phyloP scores from a whole-genome alignment of 2,113 vertebrate species.

The Epinephelus lanceolatus region DNA sequence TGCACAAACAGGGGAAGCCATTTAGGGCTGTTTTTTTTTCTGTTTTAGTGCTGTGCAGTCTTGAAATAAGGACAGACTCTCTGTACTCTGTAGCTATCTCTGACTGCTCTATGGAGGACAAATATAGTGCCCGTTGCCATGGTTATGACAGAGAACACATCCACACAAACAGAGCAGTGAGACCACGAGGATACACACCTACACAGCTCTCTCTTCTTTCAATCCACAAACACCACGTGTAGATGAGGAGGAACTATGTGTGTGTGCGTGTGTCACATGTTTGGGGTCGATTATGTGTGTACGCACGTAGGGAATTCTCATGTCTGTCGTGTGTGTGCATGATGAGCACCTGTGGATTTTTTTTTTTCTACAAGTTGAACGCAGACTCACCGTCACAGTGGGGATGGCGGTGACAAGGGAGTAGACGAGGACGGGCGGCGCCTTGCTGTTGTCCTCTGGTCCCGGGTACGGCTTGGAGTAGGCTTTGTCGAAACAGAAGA shows the following conservation, averaged over 20 bases:
- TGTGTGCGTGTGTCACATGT: not conserved
- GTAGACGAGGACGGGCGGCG: slow-evolving; percentile 90
- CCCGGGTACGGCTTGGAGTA: slow-evolving; percentile 93
- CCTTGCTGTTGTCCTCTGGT: slow-evolving; percentile 90
- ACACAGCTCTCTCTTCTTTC: slow-evolving; percentile 62
- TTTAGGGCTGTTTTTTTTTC: slow-evolving; percentile 18
- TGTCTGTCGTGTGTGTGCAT: not conserved
- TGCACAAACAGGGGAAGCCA: slow-evolving; percentile 3
- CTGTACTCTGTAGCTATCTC: slow-evolving; percentile 52
- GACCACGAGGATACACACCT: slow-evolving; percentile 78
- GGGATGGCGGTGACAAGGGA: slow-evolving; percentile 92
- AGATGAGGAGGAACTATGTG: slow-evolving; percentile 33
- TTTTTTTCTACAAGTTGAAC: slow-evolving; percentile 36
- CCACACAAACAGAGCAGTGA: slow-evolving; percentile 70
- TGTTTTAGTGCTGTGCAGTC: slow-evolving; percentile 16
- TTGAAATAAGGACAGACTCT: slow-evolving; percentile 52
- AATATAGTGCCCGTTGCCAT: slow-evolving; percentile 83
- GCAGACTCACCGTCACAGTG: slow-evolving; percentile 88
- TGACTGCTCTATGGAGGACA: slow-evolving; percentile 70
- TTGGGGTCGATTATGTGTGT: not conserved
- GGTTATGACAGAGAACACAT: slow-evolving; percentile 72
- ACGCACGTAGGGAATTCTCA: not conserved
- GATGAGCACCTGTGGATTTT: slow-evolving; percentile 64
- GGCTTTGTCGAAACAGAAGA: slow-evolving; percentile 94
- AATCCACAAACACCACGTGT: slow-evolving; percentile 71